Conservation (phyloP, 2,113 vertebrate species). For the Cebidichthys violaceus region DNA sequence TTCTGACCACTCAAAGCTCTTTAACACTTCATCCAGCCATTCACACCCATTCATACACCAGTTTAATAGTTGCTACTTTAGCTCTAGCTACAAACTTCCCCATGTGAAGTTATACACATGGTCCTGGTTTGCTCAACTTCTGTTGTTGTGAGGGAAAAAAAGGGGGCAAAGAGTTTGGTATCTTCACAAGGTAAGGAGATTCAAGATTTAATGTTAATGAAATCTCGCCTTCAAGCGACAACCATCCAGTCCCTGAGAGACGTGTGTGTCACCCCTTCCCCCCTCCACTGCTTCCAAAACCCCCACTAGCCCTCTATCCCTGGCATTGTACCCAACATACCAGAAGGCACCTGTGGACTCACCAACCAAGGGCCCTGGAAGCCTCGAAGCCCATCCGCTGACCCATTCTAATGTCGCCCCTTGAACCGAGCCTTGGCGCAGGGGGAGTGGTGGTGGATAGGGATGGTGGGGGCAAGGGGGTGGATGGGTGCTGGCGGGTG, state of each 20-base stretch:
- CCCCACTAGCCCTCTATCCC: conserved; percentile 32
- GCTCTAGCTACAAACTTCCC: conserved; percentile 68
- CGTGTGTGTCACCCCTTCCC: neutral
- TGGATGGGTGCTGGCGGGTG: conserved; percentile 11
- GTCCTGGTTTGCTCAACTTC: conserved; percentile 76
- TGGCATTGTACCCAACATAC: conserved; percentile 68
- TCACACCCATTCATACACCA: neutral
- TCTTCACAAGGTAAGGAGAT: neutral
- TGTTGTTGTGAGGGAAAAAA: conserved; percentile 26
- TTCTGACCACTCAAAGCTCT: neutral
- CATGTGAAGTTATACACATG: conserved; percentile 81
- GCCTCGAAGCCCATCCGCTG: conserved; percentile 68
- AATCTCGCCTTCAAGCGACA: conserved; percentile 20
- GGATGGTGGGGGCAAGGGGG: neutral
- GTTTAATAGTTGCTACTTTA: conserved; percentile 21
- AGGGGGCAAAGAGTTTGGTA: neutral
- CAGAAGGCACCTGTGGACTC: conserved; percentile 81
- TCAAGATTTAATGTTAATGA: conserved; percentile 26
- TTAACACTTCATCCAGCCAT: neutral
- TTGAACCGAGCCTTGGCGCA: conserved; percentile 68
- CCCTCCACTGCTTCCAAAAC: neutral
- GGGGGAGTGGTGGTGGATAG: neutral
- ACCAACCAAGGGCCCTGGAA: conserved; percentile 60
- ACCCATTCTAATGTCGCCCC: conserved; percentile 76
- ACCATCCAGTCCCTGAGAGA: conserved; percentile 22